These are phyloP conservation scores for Diadema setosum DNA, from an alignment of 35 echinoderm and acorn worm genomes.

Conservation along the genomic window DNA sequence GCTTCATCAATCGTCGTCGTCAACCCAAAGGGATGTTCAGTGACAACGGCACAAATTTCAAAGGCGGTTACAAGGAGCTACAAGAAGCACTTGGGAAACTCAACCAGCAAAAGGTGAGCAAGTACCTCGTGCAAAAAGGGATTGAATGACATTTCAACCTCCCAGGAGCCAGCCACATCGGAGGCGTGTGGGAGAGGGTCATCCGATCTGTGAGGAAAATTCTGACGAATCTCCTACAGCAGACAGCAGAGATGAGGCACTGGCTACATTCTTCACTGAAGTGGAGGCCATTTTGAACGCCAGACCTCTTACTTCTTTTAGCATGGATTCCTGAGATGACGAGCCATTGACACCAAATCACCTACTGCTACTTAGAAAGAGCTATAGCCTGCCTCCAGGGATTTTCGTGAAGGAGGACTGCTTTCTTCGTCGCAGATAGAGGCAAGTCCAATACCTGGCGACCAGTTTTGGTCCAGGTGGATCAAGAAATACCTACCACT, in stretches of 20 bases:
- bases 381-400: conserved; percentile 10
- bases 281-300: conserved; percentile 51
- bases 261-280: conserved; percentile 48
- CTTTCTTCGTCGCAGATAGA: background rate
- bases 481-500: conserved; percentile 56
- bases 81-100: background rate
- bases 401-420: conserved; percentile 36
- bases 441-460: conserved; percentile 47
- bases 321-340: conserved; percentile 29
- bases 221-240: conserved; percentile 17
- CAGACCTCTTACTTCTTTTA: conserved; percentile 33
- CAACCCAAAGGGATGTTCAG: conserved; percentile 4
- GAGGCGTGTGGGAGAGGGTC: conserved; percentile 42
- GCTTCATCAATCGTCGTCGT: conserved; percentile 48
- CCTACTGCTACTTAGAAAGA: conserved; percentile 24
- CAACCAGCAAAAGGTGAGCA: background rate
- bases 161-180: conserved; percentile 55
- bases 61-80: conserved; percentile 20
- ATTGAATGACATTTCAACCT: conserved; percentile 72
- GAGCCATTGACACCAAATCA: conserved; percentile 60
- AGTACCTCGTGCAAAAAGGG: background rate
- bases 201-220: conserved; percentile 49
- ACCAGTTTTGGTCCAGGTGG: conserved; percentile 66
- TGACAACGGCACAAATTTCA: conserved; percentile 59
- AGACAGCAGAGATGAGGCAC: conserved; percentile 24